Conservation (phyloP, 2,113 vertebrate species). For the Thymallus thymallus region DNA sequence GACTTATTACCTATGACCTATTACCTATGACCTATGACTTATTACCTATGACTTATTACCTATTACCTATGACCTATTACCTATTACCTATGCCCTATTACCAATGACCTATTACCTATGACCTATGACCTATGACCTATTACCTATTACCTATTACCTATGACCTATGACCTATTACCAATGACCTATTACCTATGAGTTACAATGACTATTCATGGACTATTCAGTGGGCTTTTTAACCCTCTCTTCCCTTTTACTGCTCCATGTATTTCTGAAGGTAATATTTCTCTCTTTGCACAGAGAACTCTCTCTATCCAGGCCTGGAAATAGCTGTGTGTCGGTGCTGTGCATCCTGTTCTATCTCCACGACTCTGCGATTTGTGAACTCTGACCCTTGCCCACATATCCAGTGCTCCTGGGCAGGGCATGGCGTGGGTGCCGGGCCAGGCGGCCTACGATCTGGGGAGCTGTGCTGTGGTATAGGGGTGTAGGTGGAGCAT, state of each 20-base stretch:
- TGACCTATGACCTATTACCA: not conserved
- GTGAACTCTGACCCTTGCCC: not conserved
- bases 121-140: too few species aligned
- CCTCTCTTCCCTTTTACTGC: not conserved
- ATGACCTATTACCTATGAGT: not conserved
- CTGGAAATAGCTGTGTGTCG: conserved; percentile 14
- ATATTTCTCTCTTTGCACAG: not conserved
- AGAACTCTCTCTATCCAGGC: not conserved
- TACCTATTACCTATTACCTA: too few species aligned
- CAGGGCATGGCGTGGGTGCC: conserved; percentile 1
- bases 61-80: too few species aligned
- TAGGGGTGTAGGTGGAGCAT: conserved; percentile 36
- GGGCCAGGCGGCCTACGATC: conserved; percentile 2
- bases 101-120: too few species aligned
- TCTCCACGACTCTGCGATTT: not conserved
- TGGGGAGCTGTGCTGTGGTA: conserved; percentile 20
- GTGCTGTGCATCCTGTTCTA: not conserved
- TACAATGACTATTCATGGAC: not conserved
- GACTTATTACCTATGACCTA: too few species aligned
- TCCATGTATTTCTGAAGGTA: not conserved
- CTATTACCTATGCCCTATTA: too few species aligned
- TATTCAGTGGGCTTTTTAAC: not conserved
- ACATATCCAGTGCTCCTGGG: not conserved
- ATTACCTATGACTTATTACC: too few species aligned
- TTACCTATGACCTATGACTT: too few species aligned